A percentile compares a stretch with the other conserved stretches of the same genome.
Conservation (phyloP, 2,113 vertebrate species). For the Spea bombifrons region DNA sequence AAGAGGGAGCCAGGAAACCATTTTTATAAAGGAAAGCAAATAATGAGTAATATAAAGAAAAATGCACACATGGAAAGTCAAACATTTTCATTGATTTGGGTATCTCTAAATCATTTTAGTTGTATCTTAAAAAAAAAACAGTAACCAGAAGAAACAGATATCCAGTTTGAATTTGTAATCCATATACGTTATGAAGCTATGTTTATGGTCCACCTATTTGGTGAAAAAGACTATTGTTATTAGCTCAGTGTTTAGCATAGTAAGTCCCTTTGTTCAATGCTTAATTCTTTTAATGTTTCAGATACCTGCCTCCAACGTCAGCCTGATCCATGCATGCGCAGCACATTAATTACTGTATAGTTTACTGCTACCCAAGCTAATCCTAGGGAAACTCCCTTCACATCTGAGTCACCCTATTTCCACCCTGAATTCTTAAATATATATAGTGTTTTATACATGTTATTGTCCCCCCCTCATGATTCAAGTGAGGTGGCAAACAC, state of each 20-base stretch:
- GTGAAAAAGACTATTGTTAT: background rate
- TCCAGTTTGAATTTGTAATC: too few relatives aligned
- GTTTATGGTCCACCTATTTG: too few relatives aligned
- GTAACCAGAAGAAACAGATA: too few relatives aligned
- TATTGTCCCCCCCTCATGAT: background rate
- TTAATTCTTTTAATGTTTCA: background rate
- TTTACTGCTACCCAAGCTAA: background rate
- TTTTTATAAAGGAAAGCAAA: too few relatives aligned
- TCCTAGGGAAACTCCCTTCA: constrained; percentile 3
- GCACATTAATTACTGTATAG: background rate
- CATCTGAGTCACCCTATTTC: constrained; percentile 12
- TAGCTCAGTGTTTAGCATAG: background rate
- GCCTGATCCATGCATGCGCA: constrained; percentile 7
- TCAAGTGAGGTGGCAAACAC: background rate
- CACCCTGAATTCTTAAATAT: constrained; percentile 1
- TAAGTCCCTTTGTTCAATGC: background rate
- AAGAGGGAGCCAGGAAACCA: too few relatives aligned
- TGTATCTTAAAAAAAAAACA: too few relatives aligned
- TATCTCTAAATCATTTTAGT: too few relatives aligned
- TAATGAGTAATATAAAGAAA: too few relatives aligned
- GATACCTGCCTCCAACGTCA: background rate
- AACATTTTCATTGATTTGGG: too few relatives aligned
- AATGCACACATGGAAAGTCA: too few relatives aligned
- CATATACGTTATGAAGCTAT: too few relatives aligned
- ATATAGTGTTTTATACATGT: background rate